These are phyloP conservation scores for Chymomyza fuscimana DNA, from an alignment of 2,888 invertebrate genomes.

Conservation along the genomic window DNA sequence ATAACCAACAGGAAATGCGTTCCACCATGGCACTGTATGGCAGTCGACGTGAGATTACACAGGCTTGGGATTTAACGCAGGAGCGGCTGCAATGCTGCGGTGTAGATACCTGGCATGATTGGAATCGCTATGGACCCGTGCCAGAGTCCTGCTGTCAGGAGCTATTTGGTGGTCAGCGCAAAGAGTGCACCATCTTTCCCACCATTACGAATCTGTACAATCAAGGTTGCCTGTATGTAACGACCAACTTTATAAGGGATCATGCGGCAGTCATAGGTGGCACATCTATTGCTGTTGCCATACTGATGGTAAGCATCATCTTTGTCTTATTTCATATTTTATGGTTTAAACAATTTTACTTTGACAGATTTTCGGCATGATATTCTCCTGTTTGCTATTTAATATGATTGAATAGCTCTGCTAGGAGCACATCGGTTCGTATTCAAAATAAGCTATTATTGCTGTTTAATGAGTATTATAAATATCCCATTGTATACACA, in stretches of 20 bases:
- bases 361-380: constrained; percentile 90
- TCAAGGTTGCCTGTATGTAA: constrained; percentile 88
- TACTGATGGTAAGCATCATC: constrained; percentile 87
- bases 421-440: constrained; percentile 32
- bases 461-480: constrained; percentile 55
- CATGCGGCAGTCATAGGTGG: constrained; percentile 91
- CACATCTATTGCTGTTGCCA: constrained; percentile 90
- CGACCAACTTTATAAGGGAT: constrained; percentile 86
- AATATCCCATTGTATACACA: constrained; percentile 41
- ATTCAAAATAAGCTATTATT: constrained; percentile 37
- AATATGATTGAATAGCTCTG: constrained; percentile 87
- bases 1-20: constrained; percentile 83
- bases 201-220: constrained; percentile 81
- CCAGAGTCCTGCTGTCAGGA: constrained; percentile 90
- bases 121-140: constrained; percentile 86
- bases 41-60: constrained; percentile 84
- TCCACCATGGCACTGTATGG: constrained; percentile 88
- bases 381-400: constrained; percentile 91
- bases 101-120: constrained; percentile 87
- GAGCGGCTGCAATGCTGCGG: constrained; percentile 92
- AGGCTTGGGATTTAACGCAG: constrained; percentile 94
- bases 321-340: constrained; percentile 36
- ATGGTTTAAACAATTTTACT: constrained; percentile 47
- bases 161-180: constrained; percentile 80
- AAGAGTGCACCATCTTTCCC: constrained; percentile 77